Conservation (phyloP, 2,797 vertebrate species). For the Hozukius guyotensis region DNA sequence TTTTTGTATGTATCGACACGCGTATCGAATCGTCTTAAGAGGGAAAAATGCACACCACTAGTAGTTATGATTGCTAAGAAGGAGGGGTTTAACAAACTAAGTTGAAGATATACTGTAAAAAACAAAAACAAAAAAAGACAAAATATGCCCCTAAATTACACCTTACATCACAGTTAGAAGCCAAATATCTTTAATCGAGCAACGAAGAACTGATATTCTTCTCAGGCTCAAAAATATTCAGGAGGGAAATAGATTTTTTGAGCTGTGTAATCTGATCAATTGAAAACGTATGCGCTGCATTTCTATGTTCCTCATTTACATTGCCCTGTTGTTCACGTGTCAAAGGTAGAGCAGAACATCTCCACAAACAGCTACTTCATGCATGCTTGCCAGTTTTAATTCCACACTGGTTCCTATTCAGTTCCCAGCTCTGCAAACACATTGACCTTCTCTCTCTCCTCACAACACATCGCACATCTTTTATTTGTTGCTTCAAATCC, state of each 20-base stretch:
- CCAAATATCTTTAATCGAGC: too few species aligned
- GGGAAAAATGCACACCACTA: too few species aligned
- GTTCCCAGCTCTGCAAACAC: neutral
- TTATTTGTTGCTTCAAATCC: slow-evolving; percentile 24
- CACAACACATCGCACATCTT: neutral
- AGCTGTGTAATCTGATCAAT: neutral
- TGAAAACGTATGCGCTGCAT: neutral
- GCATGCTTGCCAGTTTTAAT: neutral
- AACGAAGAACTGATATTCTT: neutral
- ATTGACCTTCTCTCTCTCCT: neutral
- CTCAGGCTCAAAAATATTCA: neutral
- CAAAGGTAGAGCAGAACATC: neutral
- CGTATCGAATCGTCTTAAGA: too few species aligned
- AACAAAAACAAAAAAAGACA: neutral
- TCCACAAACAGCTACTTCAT: neutral
- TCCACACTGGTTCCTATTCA: neutral
- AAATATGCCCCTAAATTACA: neutral
- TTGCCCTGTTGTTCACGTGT: neutral
- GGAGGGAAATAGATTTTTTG: neutral
- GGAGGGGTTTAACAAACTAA: neutral
- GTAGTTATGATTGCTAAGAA: neutral
- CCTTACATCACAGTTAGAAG: neutral
- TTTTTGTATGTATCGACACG: too few species aligned
- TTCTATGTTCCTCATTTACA: neutral
- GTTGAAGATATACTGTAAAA: neutral